Evolutionary conservation across 2,888 invertebrate species (phyloP), one percentile per base, ranked within the genome.

Genomic region (Cryptops parisi): DNA sequence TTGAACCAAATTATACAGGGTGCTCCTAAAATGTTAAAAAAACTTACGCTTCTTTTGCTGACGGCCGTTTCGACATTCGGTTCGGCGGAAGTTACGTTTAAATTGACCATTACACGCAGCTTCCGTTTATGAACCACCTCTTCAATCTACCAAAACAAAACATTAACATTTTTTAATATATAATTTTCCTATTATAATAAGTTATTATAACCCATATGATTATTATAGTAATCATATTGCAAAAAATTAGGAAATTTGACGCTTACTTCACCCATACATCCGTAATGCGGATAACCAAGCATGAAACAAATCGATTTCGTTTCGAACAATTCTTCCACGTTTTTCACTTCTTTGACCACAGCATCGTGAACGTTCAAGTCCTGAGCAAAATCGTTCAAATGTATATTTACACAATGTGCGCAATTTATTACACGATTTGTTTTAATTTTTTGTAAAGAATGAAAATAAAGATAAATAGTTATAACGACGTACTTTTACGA

Each of bases 251-350:
- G 38, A 38, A 2, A 5, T 19, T 9, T 19, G 12, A 23, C n/a
- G 43, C 64, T 61, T 67, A 89, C 88, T 63, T 78, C 78, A 47
- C 84, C 91, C 66, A 78, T 73, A 46, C 79, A 77, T 1, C 90
- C 93, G 65, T 89, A 90, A 68, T 84, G 81, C 4, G 82, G 84
- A 59, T 80, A 78, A 5, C 78, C 80, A 0, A 91, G 74, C 68
- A 87, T 78, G 67, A 90, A 91, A 60, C 87, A 82, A 1, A 64
- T 63, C 50, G 78, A 77, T 1, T 79, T 80, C 1, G 73, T 67
- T 0, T 81, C 78, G 64, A 84, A 91, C 1, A 87, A 74, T 54
- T 80, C 76, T 63, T 70, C 67, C n/a, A 80, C 64, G 22, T 71
- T 72, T 47, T 64, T 68, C 51, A 70, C 73, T 38, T 71, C 64